These are phyloP conservation scores for Lamellibrachia luymesi DNA, from an alignment of 1,140 invertebrate genomes.

Conservation along the genomic window DNA sequence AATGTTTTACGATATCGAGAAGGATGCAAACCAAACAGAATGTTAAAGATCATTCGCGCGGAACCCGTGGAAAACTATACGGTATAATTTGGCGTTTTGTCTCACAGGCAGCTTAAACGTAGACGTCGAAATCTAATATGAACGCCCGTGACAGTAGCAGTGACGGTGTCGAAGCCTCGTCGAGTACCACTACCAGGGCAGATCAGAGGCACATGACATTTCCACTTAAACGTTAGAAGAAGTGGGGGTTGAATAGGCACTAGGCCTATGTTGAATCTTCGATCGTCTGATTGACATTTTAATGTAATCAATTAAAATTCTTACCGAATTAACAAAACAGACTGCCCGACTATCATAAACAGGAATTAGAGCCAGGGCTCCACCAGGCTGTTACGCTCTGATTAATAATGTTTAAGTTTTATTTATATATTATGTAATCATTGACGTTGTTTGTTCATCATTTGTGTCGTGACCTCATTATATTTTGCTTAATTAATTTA, in stretches of 20 bases:
- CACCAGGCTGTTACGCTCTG: too few relatives aligned
- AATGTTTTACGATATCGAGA: neutral
- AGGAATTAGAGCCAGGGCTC: too few relatives aligned
- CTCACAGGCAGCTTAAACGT: neutral
- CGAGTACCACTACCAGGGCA: neutral
- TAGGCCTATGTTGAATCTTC: neutral
- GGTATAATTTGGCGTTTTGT: neutral
- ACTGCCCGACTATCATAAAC: neutral
- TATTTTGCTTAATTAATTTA: too few relatives aligned
- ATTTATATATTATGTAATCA: too few relatives aligned
- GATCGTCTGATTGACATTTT: neutral
- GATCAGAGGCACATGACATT: neutral
- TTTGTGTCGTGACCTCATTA: too few relatives aligned
- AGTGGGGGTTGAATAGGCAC: neutral
- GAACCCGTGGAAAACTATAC: neutral
- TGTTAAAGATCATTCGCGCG: neutral
- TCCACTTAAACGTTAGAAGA: neutral
- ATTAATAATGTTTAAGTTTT: too few relatives aligned
- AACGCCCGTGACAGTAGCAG: neutral
- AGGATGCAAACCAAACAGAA: neutral
- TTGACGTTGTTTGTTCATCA: too few relatives aligned
- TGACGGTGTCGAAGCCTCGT: neutral
- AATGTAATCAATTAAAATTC: neutral
- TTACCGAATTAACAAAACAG: neutral
- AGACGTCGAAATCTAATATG: neutral